These are phyloP conservation scores for Minunthozetes semirufus DNA, from an alignment of 2,888 invertebrate species.

Conservation along the genomic window DNA sequence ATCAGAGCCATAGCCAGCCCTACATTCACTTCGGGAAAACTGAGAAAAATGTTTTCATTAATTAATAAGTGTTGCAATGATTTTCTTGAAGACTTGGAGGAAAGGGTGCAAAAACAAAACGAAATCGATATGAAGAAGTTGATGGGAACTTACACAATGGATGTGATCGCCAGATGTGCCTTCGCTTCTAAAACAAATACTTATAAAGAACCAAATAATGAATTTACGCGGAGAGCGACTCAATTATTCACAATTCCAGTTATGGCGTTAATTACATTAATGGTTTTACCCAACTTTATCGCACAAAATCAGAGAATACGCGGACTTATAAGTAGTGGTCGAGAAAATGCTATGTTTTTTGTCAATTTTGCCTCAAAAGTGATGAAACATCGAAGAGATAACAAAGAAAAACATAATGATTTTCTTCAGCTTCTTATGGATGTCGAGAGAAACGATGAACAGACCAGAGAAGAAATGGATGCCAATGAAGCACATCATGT, in stretches of 20 bases:
- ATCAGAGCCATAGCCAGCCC: not conserved
- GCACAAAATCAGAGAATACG: no score
- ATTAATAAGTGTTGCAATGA: constrained; percentile 17
- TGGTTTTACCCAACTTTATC: no score
- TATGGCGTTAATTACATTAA: no score
- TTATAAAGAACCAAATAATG: not conserved
- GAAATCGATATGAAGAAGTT: not conserved
- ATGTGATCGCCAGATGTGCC: constrained; percentile 14
- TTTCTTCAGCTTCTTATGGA: constrained; percentile 33
- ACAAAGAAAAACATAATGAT: constrained; percentile 28
- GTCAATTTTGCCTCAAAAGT: not conserved
- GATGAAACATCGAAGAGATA: not conserved
- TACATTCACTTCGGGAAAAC: constrained; percentile 20
- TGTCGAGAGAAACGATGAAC: not conserved
- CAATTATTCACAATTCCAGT: not conserved
- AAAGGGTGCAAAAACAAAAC: no score
- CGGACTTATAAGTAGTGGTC: not conserved
- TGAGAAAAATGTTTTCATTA: constrained; percentile 15
- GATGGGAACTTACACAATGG: not conserved
- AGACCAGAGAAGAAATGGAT: constrained; percentile 1
- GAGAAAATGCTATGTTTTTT: not conserved
- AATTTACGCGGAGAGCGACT: not conserved
- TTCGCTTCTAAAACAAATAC: constrained; percentile 5
- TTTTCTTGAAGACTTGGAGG: not conserved
- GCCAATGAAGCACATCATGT: constrained; percentile 25